Percentiles rank a stretch among this genome's conserved stretches.
phyloP scores from a whole-genome alignment of 2,888 invertebrate genomes.

The Amphimallon solstitiale region DNA sequence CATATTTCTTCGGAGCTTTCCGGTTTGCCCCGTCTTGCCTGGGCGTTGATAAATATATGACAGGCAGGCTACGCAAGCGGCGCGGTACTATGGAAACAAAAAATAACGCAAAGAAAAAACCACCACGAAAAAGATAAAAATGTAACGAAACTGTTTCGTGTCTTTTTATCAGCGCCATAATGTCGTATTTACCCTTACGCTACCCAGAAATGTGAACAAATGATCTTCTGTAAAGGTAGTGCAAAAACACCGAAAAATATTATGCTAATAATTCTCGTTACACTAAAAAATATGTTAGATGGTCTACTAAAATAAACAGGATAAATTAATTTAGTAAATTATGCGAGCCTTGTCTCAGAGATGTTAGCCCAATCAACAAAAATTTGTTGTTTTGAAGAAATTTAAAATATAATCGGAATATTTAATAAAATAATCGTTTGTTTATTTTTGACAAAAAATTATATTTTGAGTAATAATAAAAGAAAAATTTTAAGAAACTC shows the following conservation, averaged over 20 bases:
- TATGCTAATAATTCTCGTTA: too few relatives aligned
- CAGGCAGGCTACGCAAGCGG: neutral
- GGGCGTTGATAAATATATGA: slow-evolving; percentile 7
- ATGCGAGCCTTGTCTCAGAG: too few relatives aligned
- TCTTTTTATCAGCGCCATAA: slow-evolving; percentile 55
- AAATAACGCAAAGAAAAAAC: neutral
- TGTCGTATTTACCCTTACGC: slow-evolving; percentile 54
- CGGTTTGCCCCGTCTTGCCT: neutral
- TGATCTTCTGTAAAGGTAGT: slow-evolving; percentile 53
- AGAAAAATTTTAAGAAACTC: too few relatives aligned
- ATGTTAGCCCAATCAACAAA: too few relatives aligned
- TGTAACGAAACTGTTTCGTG: neutral
- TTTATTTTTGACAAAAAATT: too few relatives aligned
- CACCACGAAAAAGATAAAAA: neutral
- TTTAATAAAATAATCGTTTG: too few relatives aligned
- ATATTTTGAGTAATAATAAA: too few relatives aligned
- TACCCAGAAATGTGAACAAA: slow-evolving; percentile 55
- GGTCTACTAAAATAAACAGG: too few relatives aligned
- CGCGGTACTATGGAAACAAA: neutral
- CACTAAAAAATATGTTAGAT: too few relatives aligned
- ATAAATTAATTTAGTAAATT: too few relatives aligned
- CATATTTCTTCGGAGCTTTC: slow-evolving; percentile 6
- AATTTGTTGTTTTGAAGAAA: too few relatives aligned
- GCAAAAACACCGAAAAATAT: slow-evolving; percentile 52
- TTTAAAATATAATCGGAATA: too few relatives aligned